A percentile compares a stretch with the other conserved stretches of the same genome.
phyloP scores from a whole-genome alignment of 2,888 invertebrate species.

The Atrina japonica region DNA sequence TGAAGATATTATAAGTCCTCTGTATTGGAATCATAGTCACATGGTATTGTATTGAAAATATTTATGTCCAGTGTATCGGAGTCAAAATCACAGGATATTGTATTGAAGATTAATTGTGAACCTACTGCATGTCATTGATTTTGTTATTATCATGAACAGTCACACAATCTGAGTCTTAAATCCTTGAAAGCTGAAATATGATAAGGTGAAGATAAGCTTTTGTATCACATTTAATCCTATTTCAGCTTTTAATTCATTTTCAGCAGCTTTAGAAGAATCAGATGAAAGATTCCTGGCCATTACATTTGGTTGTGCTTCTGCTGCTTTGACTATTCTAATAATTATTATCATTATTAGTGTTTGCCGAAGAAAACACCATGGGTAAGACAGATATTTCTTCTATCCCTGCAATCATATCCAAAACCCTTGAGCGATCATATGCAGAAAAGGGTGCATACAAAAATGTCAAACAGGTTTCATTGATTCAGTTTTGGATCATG shows the following conservation, averaged over 20 bases:
- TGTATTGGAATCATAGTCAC: no score
- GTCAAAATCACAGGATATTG: no score
- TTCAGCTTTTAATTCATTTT: not conserved
- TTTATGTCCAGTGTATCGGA: no score
- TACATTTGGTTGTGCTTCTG: conserved; percentile 68
- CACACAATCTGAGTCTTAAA: no score
- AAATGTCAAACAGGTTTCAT: no score
- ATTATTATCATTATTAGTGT: conserved; percentile 66
- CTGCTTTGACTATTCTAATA: conserved; percentile 66
- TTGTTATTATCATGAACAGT: no score
- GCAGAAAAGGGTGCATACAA: no score
- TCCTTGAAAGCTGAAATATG: not conserved
- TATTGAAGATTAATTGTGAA: no score
- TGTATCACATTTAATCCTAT: not conserved
- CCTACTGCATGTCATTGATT: no score
- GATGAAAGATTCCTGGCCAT: conserved; percentile 72
- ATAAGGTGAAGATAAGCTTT: not conserved
- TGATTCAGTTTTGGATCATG: no score
- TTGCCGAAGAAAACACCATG: conserved; percentile 55
- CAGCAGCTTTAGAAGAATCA: conserved; percentile 46
- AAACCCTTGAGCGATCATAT: not conserved
- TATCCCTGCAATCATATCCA: not conserved
- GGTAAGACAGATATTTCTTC: conserved; percentile 15
- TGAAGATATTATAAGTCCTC: no score
- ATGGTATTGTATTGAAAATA: no score